Conservation (phyloP, 2,797 vertebrate genomes). For the Nyctibius grandis region DNA sequence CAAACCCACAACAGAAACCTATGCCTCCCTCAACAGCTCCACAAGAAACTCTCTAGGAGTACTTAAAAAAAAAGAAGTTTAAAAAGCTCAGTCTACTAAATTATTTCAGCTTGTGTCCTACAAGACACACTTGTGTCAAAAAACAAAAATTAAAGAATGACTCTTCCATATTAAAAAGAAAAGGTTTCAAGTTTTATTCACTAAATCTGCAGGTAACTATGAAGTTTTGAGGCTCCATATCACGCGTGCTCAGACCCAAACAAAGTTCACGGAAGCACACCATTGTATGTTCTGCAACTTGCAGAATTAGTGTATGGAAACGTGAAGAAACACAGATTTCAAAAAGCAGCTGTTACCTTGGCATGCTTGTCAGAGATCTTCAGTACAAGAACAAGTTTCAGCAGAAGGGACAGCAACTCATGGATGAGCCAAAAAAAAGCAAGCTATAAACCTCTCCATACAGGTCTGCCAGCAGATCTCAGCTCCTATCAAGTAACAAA, state of each 20-base stretch:
- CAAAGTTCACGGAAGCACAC: not conserved
- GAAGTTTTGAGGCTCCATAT: not conserved
- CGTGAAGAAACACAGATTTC: not conserved
- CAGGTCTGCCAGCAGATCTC: not conserved
- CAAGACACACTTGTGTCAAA: not conserved
- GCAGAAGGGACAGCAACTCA: not conserved
- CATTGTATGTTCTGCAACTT: not conserved
- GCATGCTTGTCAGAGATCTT: not conserved
- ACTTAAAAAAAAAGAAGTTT: not conserved
- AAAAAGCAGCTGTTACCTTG: not conserved
- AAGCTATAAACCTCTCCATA: not conserved
- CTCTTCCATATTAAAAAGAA: not conserved
- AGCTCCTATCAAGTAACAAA: not conserved
- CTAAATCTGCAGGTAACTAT: not conserved
- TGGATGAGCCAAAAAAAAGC: not conserved
- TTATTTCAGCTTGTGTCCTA: not conserved
- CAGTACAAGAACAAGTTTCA: not conserved
- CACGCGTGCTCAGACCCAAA: not conserved
- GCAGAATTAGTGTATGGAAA: not conserved
- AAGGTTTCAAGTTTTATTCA: not conserved
- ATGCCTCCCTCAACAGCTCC: not conserved
- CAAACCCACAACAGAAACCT: not conserved
- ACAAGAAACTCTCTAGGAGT: not conserved
- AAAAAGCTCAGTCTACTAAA: not conserved
- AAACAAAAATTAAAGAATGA: not conserved